A percentile compares a stretch with the other conserved stretches of the same genome.
Evolutionary conservation across 2,113 vertebrate genomes (phyloP).

Genomic region (Oenanthe melanoleuca): DNA sequence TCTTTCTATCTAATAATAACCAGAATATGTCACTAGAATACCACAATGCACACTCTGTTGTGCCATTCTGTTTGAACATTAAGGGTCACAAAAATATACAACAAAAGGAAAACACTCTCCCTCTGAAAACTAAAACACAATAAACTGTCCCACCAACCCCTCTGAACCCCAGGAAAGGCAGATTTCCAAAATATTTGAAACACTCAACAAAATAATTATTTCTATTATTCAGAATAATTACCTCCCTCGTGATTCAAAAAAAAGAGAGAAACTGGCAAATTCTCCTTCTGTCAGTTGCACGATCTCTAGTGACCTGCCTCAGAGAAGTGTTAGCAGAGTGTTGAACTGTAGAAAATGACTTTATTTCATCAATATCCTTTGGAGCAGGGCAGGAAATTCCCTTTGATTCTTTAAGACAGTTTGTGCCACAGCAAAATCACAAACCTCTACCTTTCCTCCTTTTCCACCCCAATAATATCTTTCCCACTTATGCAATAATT

Average conservation of each 20-base stretch:
- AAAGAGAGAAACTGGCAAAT: neutral
- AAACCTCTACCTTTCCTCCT: neutral
- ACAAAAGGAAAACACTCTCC: neutral
- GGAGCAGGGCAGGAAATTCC: accelerated
- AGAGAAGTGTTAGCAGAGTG: neutral
- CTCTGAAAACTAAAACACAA: neutral
- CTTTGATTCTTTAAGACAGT: neutral
- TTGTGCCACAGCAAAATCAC: neutral
- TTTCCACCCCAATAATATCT: neutral
- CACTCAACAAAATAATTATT: neutral
- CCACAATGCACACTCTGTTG: neutral
- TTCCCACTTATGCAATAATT: neutral
- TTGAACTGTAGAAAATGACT: neutral
- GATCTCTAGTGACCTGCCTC: neutral
- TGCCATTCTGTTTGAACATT: neutral
- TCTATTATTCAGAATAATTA: neutral
- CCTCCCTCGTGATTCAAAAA: neutral
- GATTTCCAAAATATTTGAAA: neutral
- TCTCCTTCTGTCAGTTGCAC: neutral
- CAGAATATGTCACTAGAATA: neutral
- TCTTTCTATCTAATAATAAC: neutral
- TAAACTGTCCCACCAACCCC: accelerated
- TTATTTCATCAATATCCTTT: neutral
- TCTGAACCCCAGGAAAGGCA: neutral
- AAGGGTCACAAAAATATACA: neutral